These are phyloP conservation scores for Ammospiza nelsoni DNA, from an alignment of 2,113 vertebrate genomes.

Conservation along the genomic window DNA sequence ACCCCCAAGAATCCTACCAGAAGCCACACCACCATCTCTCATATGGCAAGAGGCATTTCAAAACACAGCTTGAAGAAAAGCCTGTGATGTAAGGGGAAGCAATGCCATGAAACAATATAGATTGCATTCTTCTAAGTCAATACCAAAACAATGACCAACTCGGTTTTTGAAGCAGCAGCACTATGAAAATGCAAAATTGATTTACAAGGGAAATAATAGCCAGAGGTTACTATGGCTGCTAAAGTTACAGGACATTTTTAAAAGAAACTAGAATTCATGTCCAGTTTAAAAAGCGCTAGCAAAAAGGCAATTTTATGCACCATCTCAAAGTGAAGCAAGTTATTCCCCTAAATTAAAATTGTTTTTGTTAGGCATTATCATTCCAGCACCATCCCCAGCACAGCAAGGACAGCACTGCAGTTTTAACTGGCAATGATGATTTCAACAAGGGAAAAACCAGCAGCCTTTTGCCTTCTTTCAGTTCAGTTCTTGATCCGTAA, in stretches of 20 bases:
- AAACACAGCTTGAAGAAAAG: constrained; percentile 8
- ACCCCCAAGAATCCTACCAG: neutral
- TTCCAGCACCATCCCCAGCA: neutral
- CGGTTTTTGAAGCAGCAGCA: neutral
- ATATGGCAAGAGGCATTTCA: neutral
- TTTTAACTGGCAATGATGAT: neutral
- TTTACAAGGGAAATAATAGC: constrained; percentile 10
- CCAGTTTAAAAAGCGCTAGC: neutral
- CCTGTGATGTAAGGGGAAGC: constrained; percentile 13
- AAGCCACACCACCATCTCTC: neutral
- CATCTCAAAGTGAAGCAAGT: neutral
- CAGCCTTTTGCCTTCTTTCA: neutral
- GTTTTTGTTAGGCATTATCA: neutral
- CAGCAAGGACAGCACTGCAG: neutral
- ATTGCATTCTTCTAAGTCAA: constrained; percentile 22
- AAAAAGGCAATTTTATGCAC: neutral
- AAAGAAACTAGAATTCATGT: neutral
- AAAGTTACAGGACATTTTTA: neutral
- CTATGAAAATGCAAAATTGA: constrained; percentile 14
- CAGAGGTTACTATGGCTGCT: neutral
- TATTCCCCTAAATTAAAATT: neutral
- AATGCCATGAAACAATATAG: constrained; percentile 14
- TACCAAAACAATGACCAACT: neutral
- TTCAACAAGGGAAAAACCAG: neutral
- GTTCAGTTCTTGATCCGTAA: neutral